Base-by-base conservation (phyloP, 2,888 invertebrate species). In the Drosophila maculinotata region DNA sequence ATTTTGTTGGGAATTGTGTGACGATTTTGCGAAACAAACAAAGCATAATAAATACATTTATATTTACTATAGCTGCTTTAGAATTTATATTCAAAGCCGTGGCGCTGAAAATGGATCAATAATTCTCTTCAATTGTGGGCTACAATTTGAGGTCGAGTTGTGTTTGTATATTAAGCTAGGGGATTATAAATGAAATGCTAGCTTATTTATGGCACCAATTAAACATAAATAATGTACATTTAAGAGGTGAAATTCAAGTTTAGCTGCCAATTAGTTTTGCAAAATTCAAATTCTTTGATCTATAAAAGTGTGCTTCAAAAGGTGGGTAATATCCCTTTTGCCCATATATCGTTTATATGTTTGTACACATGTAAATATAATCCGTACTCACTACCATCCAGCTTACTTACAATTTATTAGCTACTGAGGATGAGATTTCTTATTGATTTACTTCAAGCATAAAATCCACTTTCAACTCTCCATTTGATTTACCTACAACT, bases 391-490 rank as follows among this genome's bases (percentile, higher is more conserved):
- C 26, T n/a, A n/a, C n/a, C n/a, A n/a, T n/a, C n/a, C n/a, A n/a
- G 23, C 30, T 39, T 20, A 10, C n/a, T 17, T 26, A 23, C 15
- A 33, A 68, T 68, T 58, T 68, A 66, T 67, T 59, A 41, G 53
- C 58, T 17, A 42, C 62, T 33, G 48, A 45, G 30, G 25, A 31
- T 30, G 33, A 45, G 62, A 10, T 30, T 23, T n/a, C 35, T 56
- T 52, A 45, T 62, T 68, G 49, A 59, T 54, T 68, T 51, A 51
- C 39, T 38, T 69, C 45, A 30, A 54, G 44, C 44, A 58, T 42
- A 20, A 66, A 66, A 67, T 67, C 51, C 14, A 47, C 39, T 36
- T 49, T 25, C 17, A 31, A 8, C 28, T 67, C 39, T 45, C 7
- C 17, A 51, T 35, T 45, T 52, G 49, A 38, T 65, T 66, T 57